Percentiles rank a stretch among this genome's conserved stretches.
These are phyloP conservation scores for Diabrotica undecimpunctata DNA, from an alignment of 1,140 invertebrate genomes.

Conservation along the genomic window DNA sequence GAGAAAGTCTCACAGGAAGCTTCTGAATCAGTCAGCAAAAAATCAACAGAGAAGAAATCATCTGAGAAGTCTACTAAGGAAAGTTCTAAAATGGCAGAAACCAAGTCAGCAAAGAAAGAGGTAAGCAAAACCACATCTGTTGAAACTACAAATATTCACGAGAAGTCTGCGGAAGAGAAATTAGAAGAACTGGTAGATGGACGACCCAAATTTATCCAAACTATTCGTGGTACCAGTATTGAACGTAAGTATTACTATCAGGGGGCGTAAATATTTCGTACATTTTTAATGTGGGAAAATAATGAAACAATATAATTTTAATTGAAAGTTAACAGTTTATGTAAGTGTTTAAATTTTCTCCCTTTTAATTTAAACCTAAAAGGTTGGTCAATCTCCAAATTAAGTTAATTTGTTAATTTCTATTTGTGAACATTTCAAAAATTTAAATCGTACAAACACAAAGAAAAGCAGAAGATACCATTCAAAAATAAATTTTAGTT, in stretches of 20 bases:
- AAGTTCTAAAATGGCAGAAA: not conserved
- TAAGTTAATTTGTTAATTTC: no score
- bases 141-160: not conserved
- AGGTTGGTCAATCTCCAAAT: no score
- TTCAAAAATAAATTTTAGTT: no score
- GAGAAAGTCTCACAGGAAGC: not conserved
- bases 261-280: not conserved
- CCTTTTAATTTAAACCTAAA: no score
- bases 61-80: not conserved
- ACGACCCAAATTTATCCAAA: slow-evolving; percentile 67
- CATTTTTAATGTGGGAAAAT: no score
- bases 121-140: not conserved
- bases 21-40: not conserved
- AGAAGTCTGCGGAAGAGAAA: slow-evolving; percentile 30
- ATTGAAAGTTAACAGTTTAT: no score
- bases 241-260: slow-evolving; percentile 63
- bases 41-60: not conserved
- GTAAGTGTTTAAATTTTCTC: no score
- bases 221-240: slow-evolving; percentile 68
- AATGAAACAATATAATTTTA: no score
- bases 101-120: not conserved
- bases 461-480: no score
- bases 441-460: no score
- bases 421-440: no score
- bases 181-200: slow-evolving; percentile 48